Base-by-base conservation (phyloP, 2,797 vertebrate genomes). In the Intellagama lesueurii region DNA sequence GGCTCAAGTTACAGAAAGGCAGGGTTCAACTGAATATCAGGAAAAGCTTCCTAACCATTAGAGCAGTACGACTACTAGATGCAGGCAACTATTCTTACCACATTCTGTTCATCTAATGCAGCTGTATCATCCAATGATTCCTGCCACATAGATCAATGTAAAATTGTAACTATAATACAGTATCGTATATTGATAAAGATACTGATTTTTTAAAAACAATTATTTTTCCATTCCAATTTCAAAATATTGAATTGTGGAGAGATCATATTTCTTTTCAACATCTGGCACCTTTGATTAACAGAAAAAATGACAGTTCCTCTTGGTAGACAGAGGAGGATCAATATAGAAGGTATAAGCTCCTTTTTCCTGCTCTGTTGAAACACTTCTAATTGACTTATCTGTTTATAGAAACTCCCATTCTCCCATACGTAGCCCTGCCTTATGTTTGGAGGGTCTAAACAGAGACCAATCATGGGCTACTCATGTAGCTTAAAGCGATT, bases 401-500 rank as follows among this genome's bases (percentile, higher is more conserved):
- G 52, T 56, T 56, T 32, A 66, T 35, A 70, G 4, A 49, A 44
- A 84, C 40, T 40, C 40, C 40, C 40, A 40, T 40, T 40, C 12
- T 19, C 28, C 75, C 28, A 77, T 28, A 40, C 56, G 28, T 8
- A 84, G 22, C 4, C 1, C 28, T 64, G 30, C 14, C 28, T 44
- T 85, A 56, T 47, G 7, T 30, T 73, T 32, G 60, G 16, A 72
- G 30, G 80, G 40, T 66, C 35, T 85, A 87, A 68, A 64, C 1
- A 22, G 60, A 83, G 47, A 24, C 44, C 14, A n/a, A 89, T 0
- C 68, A 85, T 40, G 81, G 81, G 22, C 24, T 2, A 26, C 9
- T 60, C 0, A 0, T 5, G 26, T 1, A 1, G 49, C 84, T 86
- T 2, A 68, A 0, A 0, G 77, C 12, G 12, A 70, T 84, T 79